These are phyloP conservation scores for Simalia tracyae DNA, from an alignment of 2,797 vertebrate genomes.

Conservation along the genomic window DNA sequence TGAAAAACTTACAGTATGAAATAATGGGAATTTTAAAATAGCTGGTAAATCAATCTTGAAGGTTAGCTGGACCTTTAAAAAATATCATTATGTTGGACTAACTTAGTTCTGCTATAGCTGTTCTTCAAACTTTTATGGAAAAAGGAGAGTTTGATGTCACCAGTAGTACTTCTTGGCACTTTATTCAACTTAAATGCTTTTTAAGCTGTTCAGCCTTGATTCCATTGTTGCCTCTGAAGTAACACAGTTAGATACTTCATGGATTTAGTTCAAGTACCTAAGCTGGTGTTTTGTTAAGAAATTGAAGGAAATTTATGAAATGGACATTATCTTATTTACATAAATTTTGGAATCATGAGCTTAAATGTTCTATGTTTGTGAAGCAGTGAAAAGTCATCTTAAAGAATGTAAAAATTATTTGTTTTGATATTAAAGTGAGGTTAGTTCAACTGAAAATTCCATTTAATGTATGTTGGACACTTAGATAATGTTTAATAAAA, in stretches of 20 bases:
- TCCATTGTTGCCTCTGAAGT: background rate
- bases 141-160: background rate
- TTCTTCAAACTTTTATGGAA: background rate
- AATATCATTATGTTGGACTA: background rate
- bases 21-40: background rate
- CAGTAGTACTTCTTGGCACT: background rate
- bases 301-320: background rate
- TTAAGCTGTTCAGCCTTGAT: background rate
- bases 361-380: background rate
- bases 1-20: background rate
- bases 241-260: background rate
- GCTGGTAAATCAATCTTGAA: background rate
- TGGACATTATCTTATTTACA: background rate
- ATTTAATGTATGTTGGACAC: background rate
- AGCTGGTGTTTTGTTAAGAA: background rate
- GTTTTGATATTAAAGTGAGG: background rate
- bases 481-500: background rate
- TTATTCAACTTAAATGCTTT: background rate
- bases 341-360: background rate
- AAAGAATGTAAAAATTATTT: background rate
- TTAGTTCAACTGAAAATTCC: background rate
- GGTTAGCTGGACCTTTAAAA: background rate
- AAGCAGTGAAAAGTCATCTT: background rate
- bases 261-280: background rate
- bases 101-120: background rate